Conservation (phyloP, 2,113 vertebrate species). For the Cephalopterus ornatus region DNA sequence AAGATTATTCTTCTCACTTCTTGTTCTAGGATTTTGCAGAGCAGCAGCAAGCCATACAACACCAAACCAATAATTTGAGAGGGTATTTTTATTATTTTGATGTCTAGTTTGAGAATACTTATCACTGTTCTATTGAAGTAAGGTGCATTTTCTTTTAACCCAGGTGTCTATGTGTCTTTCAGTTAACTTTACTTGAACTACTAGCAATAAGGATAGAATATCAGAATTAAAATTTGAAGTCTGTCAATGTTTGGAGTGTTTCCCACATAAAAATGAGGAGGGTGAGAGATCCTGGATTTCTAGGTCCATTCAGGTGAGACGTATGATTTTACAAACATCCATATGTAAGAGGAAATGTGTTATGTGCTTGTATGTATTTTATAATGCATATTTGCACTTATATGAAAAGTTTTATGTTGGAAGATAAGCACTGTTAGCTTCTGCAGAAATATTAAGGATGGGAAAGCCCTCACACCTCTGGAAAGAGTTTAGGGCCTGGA, state of each 20-base stretch:
- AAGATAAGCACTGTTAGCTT: background rate
- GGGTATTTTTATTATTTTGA: background rate
- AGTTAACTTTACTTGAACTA: background rate
- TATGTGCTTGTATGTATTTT: background rate
- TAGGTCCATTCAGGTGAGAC: background rate
- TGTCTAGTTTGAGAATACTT: background rate
- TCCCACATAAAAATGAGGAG: background rate
- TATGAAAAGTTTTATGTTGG: background rate
- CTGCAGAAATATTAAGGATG: background rate
- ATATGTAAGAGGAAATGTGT: background rate
- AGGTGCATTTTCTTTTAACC: background rate
- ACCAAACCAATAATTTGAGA: background rate
- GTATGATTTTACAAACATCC: background rate
- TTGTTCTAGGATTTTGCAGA: background rate
- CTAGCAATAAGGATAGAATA: background rate
- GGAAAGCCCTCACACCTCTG: background rate
- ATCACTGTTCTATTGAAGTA: background rate
- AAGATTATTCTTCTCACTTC: background rate
- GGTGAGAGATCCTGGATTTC: background rate
- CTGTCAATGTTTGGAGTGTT: background rate
- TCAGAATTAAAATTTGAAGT: background rate
- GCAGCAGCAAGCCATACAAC: background rate
- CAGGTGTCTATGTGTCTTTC: background rate
- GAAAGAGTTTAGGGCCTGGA: background rate
- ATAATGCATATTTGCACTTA: background rate